These are phyloP conservation scores for Pantherophis alleghaniensis DNA, from an alignment of 2,797 vertebrate species.

Conservation along the genomic window DNA sequence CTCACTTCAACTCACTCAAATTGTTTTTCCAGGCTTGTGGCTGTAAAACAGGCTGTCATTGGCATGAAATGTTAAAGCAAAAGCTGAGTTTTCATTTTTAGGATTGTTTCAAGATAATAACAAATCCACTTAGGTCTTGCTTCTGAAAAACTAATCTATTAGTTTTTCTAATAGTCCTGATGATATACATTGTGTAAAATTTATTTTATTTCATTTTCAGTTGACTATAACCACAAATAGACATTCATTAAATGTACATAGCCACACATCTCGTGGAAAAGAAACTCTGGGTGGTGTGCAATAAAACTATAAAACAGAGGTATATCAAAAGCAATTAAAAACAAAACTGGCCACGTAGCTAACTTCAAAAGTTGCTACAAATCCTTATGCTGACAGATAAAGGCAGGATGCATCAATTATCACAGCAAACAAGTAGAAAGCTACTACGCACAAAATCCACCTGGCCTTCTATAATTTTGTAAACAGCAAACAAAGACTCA, in stretches of 20 bases:
- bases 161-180: neutral
- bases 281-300: neutral
- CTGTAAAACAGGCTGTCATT: constrained; percentile 27
- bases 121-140: neutral
- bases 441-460: too few species aligned
- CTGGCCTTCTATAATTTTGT: too few species aligned
- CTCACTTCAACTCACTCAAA: constrained; percentile 15
- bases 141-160: neutral
- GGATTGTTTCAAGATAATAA: neutral
- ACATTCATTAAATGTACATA: neutral
- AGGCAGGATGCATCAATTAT: too few species aligned
- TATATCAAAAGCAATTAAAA: neutral
- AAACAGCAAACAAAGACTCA: too few species aligned
- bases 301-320: neutral
- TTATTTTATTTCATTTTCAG: neutral
- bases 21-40: constrained; percentile 3
- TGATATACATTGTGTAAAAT: neutral
- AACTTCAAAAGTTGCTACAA: too few species aligned
- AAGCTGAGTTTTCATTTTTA: neutral
- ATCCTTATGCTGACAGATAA: too few species aligned
- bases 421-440: too few species aligned
- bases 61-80: neutral
- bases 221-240: neutral
- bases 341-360: too few species aligned
- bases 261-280: neutral